Percentiles rank a stretch among this genome's conserved stretches.
These are phyloP conservation scores for Glaucopsyche alexis DNA, from an alignment of 2,888 invertebrate species.

Conservation along the genomic window DNA sequence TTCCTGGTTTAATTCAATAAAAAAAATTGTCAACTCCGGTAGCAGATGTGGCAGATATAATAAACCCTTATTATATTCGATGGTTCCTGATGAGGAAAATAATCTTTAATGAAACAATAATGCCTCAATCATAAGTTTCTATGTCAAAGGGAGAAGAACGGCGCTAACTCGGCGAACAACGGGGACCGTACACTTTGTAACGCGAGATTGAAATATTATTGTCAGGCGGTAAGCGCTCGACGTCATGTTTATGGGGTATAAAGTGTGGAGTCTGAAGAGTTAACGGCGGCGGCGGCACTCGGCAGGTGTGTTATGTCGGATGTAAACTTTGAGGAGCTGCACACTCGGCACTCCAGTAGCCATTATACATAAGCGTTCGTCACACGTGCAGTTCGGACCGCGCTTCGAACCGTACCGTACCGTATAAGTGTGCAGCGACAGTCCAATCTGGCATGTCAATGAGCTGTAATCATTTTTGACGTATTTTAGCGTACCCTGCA, in stretches of 20 bases:
- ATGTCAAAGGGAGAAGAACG: no score
- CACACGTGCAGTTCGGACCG: no score
- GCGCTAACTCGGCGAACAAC: neutral
- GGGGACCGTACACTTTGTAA: neutral
- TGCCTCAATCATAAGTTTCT: no score
- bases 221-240: constrained; percentile 6
- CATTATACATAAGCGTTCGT: neutral
- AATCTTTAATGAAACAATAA: no score
- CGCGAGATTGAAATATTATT: neutral
- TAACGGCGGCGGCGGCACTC: constrained; percentile 8
- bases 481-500: no score
- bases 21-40: neutral
- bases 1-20: no score
- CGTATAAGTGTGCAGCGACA: no score
- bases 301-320: neutral
- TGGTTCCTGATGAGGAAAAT: no score
- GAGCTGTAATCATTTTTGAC: no score
- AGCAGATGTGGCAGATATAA: neutral
- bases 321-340: neutral
- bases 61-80: no score
- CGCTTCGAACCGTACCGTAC: no score
- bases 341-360: neutral
- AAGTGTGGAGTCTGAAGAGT: neutral
- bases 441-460: no score
- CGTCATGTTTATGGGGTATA: neutral